Base-by-base conservation (phyloP, 2,113 vertebrate species). In the Numenius arquata region DNA sequence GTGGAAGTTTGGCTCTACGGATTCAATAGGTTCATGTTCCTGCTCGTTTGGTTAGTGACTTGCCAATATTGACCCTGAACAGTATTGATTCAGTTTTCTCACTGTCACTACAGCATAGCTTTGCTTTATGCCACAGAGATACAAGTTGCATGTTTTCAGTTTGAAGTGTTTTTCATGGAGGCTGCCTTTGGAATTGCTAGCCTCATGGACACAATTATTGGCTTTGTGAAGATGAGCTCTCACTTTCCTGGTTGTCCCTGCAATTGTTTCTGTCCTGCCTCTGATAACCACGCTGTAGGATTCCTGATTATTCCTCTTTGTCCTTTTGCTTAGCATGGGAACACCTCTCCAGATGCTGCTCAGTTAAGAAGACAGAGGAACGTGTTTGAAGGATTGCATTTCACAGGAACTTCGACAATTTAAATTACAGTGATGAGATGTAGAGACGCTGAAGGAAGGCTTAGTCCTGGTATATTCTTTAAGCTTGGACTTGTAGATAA, bases 31-130 rank as follows among this genome's bases (percentile, higher is more conserved):
- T 59, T 95, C 80, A 40, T 5, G 7, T 26, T 74, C 66, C 90
- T 90, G 82, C 58, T 88, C 3, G 0, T 90, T 93, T 90, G 72
- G 88, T 94, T 93, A 92, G 92, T 77, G 40, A 40, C 76, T 94
- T 78, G 82, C 82, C 76, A 56, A 2, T 86, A 92, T 78, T 89
- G 79, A 72, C 65, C 52, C 68, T 68, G 90, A 94, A 67, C 43
- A 78, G 21, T 84, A 95, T 92, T 81, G 92, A 95, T 95, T 62
- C 50, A 23, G 23, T 80, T 78, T 95, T 87, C 45, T 83, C 65
- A 19, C 41, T 71, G 30, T 86, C 5, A 3, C 45, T 94, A 14
- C 79, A 86, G 62, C 61, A 32, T 55, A 86, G 72, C 52, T 95
- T 91, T 95, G 67, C 79, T 90, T 80, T 75, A 74, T 55, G 71